Evolutionary conservation across 2,113 vertebrate species (phyloP).

Genomic region (Chionis minor): DNA sequence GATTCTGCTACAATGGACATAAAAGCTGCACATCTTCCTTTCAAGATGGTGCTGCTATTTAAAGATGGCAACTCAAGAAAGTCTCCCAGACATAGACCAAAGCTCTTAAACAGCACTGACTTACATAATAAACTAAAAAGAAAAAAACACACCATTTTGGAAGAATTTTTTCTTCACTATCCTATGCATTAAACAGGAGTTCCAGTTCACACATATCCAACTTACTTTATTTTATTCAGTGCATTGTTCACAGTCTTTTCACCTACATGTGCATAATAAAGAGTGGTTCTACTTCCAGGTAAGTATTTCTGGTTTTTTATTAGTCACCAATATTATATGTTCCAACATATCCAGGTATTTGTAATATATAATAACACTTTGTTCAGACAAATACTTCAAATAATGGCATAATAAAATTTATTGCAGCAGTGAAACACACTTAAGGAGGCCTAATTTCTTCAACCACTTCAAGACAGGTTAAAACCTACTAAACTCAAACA

Average conservation of each 20-base stretch:
- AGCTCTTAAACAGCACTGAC: neutral
- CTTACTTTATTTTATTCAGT: neutral
- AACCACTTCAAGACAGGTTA: neutral
- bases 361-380: neutral
- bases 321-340: neutral
- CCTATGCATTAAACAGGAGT: neutral
- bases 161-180: neutral
- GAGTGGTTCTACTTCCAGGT: neutral
- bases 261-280: neutral
- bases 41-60: neutral
- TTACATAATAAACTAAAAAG: neutral
- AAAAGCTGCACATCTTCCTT: neutral
- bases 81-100: neutral
- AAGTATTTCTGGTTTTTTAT: neutral
- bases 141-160: neutral
- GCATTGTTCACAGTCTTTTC: neutral
- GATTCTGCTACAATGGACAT: neutral
- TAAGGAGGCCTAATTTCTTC: neutral
- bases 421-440: neutral
- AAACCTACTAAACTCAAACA: neutral
- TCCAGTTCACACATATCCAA: slow-evolving; percentile 27
- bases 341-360: neutral
- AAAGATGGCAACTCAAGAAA: neutral
- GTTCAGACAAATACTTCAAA: neutral
- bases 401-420: neutral